Base-by-base conservation (phyloP, 53 echinoderm and acorn worm species). In the Mesocentrotus franciscanus region DNA sequence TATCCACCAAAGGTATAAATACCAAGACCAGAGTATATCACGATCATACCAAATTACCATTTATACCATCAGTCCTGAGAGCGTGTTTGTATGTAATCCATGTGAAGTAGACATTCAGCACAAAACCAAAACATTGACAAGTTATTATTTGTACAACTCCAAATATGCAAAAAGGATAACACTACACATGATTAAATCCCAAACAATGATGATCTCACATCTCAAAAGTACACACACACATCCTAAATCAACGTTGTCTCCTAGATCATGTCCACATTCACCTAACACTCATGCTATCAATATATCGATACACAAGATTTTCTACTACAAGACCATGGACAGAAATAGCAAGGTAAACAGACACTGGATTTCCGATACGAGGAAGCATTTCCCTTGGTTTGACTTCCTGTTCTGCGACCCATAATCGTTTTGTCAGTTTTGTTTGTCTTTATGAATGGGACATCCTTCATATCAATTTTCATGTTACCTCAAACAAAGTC, bases 271-370 rank as follows among this genome's bases (percentile, higher is more conserved):
- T 42, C 36, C 81, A 22, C 22, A 42, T 39, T 36, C 81, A 42
- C 18, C 81, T 30, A 42, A 18, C 81, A 81, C 36, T 42, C 17
- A 42, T 74, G 18, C 2, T 81, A 81, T 42, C 39, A 39, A 17
- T 39, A 39, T 79, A 79, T 39, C 5, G 33, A 81, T 81, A 39
- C 81, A 81, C 42, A 18, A 81, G 33, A 33, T 81, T 20, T 81
- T 18, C 79, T 39, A 36, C 36, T 6, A 87, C 34, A 58, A 58
- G 34, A 58, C 59, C 58, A 87, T 59, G 57, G n/a, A 58, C 27
- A 4, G 15, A 58, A 87, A 57, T 87, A 87, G 87, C 87, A 57
- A 87, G 87, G 87, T 87, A 87, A 87, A 87, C 58, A 87, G 87
- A 87, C 87, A 58, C 87, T 58, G 22, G 87, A 87, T 58, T 87